Conservation (phyloP, 2,113 vertebrate genomes). For the Pandion haliaetus region DNA sequence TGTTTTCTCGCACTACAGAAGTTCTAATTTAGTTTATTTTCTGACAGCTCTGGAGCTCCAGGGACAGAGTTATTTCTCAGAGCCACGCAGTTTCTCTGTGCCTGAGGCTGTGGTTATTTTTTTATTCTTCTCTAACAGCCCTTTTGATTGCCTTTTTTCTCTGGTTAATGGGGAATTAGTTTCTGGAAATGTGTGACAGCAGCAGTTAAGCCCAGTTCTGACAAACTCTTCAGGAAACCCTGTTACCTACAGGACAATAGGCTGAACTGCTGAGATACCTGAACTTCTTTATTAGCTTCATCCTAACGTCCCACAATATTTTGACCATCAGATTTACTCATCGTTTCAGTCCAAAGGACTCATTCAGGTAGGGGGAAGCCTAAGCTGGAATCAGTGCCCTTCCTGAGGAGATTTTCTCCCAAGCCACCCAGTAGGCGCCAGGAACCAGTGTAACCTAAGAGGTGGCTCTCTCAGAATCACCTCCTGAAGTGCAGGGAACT, state of each 20-base stretch:
- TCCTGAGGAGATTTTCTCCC: neutral
- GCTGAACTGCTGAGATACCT: neutral
- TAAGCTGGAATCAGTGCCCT: neutral
- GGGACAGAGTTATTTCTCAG: neutral
- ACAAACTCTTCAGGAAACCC: neutral
- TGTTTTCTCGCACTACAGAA: neutral
- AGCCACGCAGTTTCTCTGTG: neutral
- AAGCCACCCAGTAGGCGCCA: neutral
- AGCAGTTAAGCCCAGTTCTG: neutral
- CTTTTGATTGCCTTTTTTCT: neutral
- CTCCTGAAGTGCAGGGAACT: neutral
- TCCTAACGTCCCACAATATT: neutral
- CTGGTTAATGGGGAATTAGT: neutral
- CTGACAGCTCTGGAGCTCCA: neutral
- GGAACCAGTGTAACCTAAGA: neutral
- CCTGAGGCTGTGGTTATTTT: neutral
- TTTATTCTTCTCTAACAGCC: neutral
- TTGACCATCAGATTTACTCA: neutral
- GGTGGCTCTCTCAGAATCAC: neutral
- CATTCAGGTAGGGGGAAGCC: neutral
- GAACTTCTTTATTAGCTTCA: neutral
- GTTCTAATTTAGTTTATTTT: conserved; percentile 10
- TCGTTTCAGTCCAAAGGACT: neutral
- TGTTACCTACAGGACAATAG: neutral
- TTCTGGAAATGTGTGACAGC: neutral